Percentiles rank a stretch among this genome's conserved stretches.
Conservation (phyloP, 30 jellyfish, hydroid and myxozoan genomes). For the Catostylus mosaicus region DNA sequence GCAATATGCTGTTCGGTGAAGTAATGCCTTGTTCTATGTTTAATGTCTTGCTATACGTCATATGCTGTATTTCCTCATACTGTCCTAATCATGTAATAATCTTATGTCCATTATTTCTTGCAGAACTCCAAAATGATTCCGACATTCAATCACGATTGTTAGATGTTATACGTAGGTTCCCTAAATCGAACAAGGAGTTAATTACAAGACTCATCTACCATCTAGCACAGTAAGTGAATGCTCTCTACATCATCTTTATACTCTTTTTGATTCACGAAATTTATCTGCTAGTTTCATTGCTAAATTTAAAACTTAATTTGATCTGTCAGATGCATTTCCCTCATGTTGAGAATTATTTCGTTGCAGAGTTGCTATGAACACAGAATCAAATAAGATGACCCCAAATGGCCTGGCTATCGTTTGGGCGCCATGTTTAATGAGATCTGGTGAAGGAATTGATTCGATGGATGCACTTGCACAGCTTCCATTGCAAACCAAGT, state of each 20-base stretch:
- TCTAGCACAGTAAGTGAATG: slow-evolving; percentile 81
- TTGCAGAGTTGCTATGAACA: slow-evolving; percentile 81
- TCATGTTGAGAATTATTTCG: too few relatives aligned
- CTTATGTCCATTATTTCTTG: too few relatives aligned
- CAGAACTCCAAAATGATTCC: slow-evolving; percentile 73
- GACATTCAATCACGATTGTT: slow-evolving; percentile 84
- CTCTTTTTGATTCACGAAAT: too few relatives aligned
- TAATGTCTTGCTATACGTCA: too few relatives aligned
- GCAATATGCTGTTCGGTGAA: too few relatives aligned
- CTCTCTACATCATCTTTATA: too few relatives aligned
- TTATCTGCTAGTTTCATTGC: too few relatives aligned
- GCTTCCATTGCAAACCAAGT: slow-evolving; percentile 87
- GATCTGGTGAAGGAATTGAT: slow-evolving; percentile 75
- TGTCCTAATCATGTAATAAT: too few relatives aligned
- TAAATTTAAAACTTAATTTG: background rate
- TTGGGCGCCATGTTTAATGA: slow-evolving; percentile 96
- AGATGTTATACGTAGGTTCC: slow-evolving; percentile 82
- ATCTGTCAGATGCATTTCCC: background rate
- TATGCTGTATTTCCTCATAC: too few relatives aligned
- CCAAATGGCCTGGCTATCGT: slow-evolving; percentile 89
- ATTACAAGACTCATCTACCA: slow-evolving; percentile 75
- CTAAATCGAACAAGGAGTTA: slow-evolving; percentile 77
- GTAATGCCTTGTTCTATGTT: too few relatives aligned
- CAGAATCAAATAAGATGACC: slow-evolving; percentile 92
- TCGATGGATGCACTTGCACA: slow-evolving; percentile 91